Percentiles rank a stretch among this genome's conserved stretches.
Evolutionary conservation across 2,888 invertebrate genomes (phyloP).

Genomic region (Byasa hedistus): DNA sequence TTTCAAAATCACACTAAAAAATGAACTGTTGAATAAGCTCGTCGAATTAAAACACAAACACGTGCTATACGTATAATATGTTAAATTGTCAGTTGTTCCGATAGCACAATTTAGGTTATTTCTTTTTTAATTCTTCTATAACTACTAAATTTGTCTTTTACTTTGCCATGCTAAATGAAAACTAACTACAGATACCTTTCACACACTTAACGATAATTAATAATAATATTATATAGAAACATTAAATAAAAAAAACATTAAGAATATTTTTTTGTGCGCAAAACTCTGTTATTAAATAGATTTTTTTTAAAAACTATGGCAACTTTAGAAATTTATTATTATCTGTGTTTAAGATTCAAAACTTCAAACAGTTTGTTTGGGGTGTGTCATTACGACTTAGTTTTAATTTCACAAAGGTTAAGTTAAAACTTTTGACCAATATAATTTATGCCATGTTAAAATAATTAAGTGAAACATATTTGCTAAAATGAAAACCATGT

Average conservation of each 20-base stretch:
- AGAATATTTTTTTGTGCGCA: no score
- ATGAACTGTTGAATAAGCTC: neutral
- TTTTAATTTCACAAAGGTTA: neutral
- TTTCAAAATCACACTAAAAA: neutral
- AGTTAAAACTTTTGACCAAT: neutral
- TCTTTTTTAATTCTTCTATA: neutral
- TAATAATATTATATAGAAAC: no score
- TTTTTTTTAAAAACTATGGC: neutral
- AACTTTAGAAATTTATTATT: neutral
- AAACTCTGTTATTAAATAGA: neutral
- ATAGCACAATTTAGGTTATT: constrained; percentile 1
- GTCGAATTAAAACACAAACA: constrained; percentile 8
- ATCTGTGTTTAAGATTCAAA: constrained; percentile 9
- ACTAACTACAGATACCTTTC: no score
- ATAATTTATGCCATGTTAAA: neutral
- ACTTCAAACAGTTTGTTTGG: constrained; percentile 15
- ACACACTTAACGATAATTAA: no score
- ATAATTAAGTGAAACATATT: neutral
- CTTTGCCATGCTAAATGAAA: neutral
- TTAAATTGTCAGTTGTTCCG: neutral
- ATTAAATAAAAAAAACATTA: no score
- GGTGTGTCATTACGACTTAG: constrained; percentile 16
- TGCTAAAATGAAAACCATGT: neutral
- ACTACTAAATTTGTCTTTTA: neutral
- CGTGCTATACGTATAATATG: constrained; percentile 17